A percentile compares a stretch with the other conserved stretches of the same genome.
phyloP scores from a whole-genome alignment of 2,888 invertebrate genomes.

The Eretmocerus hayati region DNA sequence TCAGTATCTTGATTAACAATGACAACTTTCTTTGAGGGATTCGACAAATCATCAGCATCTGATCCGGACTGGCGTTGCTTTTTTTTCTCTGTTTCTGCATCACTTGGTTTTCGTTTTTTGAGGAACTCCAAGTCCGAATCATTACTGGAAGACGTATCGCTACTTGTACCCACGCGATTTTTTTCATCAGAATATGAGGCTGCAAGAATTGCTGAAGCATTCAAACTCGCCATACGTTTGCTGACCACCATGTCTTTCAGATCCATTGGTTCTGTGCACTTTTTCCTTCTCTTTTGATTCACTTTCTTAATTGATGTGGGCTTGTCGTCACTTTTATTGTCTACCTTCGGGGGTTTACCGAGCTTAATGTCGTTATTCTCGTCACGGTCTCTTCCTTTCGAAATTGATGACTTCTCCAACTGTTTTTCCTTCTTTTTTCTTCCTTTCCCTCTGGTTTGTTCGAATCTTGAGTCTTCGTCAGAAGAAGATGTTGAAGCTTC shows the following conservation, averaged over 20 bases:
- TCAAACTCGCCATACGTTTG: conserved; percentile 86
- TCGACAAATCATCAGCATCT: conserved; percentile 40
- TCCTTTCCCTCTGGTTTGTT: conserved; percentile 7
- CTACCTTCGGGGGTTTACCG: conserved; percentile 21
- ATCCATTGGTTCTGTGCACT: conserved; percentile 58
- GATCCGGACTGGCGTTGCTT: conserved; percentile 31
- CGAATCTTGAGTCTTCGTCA: conserved; percentile 16
- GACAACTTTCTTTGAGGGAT: conserved; percentile 55
- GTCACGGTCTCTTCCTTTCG: conserved; percentile 8
- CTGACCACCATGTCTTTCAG: conserved; percentile 81
- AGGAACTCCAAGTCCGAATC: conserved; percentile 47
- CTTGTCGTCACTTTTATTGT: conserved; percentile 26
- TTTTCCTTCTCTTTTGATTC: conserved; percentile 41
- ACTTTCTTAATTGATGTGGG: conserved; percentile 16
- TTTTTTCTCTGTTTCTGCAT: conserved; percentile 40
- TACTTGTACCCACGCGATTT: conserved; percentile 52
- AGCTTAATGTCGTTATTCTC: conserved; percentile 3
- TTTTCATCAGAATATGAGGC: conserved; percentile 76
- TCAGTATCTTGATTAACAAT: conserved; percentile 81
- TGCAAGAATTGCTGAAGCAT: conserved; percentile 83
- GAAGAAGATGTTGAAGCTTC: conserved; percentile 47
- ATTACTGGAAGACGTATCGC: conserved; percentile 50
- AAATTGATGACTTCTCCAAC: too few species aligned
- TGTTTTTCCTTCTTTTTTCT: conserved; percentile 9
- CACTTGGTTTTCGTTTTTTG: conserved; percentile 38